Base-by-base conservation (phyloP, 92 coral and sea anemone species). In the Epizoanthus ramosus region DNA sequence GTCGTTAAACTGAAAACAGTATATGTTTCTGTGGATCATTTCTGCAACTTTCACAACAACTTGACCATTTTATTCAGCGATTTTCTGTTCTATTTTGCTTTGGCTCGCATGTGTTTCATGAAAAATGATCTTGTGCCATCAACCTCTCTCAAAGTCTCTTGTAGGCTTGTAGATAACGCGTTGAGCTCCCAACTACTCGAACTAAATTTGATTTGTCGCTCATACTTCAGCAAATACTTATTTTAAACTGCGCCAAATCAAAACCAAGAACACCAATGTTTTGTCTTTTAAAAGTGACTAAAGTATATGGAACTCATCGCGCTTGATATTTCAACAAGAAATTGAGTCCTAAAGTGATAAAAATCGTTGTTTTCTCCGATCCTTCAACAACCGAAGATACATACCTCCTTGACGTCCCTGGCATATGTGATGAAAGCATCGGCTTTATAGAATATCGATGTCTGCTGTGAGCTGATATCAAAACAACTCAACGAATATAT, bases 111-210 rank as follows among this genome's bases (percentile, higher is more conserved):
- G 3, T 2, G 6, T 2, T 66, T 25, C n/a, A 2, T 28, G 71
- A 66, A 66, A 66, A 24, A 25, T 66, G 39, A 66, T 66, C 71
- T 7, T 5, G 71, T 28, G 71, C 71, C 19, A 28, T 66, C 71
- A 66, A 66, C 71, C 71, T 66, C 71, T 66, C 71, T 66, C 71
- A 66, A 66, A 71, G 75, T n/a, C 75, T 70, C 75, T 70, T 70
- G 75, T 70, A 70, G 4, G 41, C 75, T 70, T 70, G 75, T 70
- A 70, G 4, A 70, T 70, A 5, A 58, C 28, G 17, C 75, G 13
- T 70, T 70, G 75, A 70, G 4, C 28, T 43, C 75, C 75, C 75
- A 70, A 18, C 45, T 70, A 31, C 75, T 70, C 75, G 75, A 70
- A 70, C 31, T 70, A 70, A 70, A 7, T 70, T 70, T 6, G 75